Conservation (phyloP, 2,888 invertebrate species). For the Rutpela maculata region DNA sequence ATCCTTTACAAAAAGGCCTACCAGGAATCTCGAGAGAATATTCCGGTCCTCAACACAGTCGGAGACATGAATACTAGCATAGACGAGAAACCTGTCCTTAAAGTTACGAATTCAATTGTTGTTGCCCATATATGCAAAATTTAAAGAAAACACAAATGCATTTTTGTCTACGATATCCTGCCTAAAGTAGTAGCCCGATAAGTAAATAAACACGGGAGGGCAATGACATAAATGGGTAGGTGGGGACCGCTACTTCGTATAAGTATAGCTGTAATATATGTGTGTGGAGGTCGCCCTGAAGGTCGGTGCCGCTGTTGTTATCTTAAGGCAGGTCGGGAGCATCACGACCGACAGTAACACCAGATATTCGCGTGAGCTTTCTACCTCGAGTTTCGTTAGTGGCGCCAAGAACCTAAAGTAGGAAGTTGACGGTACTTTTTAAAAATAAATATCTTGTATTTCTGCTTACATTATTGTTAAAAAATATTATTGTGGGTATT, state of each 20-base stretch:
- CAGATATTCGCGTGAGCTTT: background rate
- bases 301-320: constrained; percentile 4
- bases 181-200: background rate
- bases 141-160: background rate
- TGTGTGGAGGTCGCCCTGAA: constrained; percentile 26
- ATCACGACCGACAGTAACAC: constrained; percentile 10
- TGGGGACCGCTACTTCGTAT: background rate
- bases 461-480: too few species aligned
- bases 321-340: constrained; percentile 30
- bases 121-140: background rate
- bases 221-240: constrained; percentile 16
- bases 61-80: background rate
- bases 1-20: too few species aligned
- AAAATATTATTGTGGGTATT: too few species aligned
- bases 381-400: background rate
- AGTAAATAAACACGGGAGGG: constrained; percentile 6
- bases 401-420: too few species aligned
- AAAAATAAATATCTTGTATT: too few species aligned
- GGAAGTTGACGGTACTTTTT: too few species aligned
- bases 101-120: background rate
- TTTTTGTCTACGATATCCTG: background rate
- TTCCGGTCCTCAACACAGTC: too few species aligned
- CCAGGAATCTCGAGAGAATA: too few species aligned
- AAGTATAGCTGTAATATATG: background rate
- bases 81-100: background rate